Percentiles rank a stretch among this genome's conserved stretches.
Conservation (phyloP, 2,113 vertebrate species). For the Rhynchomys soricoides region DNA sequence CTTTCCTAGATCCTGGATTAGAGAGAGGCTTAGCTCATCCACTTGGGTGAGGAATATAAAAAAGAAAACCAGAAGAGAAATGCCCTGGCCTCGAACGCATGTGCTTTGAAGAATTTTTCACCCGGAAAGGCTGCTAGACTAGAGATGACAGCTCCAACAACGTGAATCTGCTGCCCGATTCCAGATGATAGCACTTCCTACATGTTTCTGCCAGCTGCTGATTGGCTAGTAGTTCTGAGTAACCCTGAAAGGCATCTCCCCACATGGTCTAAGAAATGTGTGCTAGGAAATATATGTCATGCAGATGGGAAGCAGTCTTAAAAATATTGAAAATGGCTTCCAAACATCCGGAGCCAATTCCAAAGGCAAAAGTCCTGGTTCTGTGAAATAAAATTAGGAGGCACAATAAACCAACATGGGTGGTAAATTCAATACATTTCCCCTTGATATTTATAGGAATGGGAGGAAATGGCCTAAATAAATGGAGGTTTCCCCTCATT, state of each 20-base stretch:
- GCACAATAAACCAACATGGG: constrained; percentile 11
- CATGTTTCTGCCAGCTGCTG: constrained; percentile 70
- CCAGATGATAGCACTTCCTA: constrained; percentile 57
- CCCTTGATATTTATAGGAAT: constrained; percentile 29
- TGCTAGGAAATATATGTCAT: constrained; percentile 43
- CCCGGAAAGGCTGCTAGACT: constrained; percentile 58
- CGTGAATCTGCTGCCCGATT: background rate
- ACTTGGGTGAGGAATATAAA: constrained; percentile 8
- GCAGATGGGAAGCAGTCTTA: constrained; percentile 61
- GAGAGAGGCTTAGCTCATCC: background rate
- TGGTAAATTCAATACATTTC: constrained; percentile 27
- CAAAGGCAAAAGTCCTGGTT: constrained; percentile 40
- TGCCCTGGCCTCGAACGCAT: background rate
- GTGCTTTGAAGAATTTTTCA: constrained; percentile 73
- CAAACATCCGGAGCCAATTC: constrained; percentile 51
- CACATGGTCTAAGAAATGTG: constrained; percentile 51
- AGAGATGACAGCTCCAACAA: constrained; percentile 54
- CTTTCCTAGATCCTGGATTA: background rate
- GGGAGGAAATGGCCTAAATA: background rate
- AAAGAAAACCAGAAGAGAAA: constrained; percentile 8
- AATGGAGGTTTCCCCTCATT: constrained; percentile 38
- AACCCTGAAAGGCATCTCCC: constrained; percentile 61
- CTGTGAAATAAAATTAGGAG: constrained; percentile 43
- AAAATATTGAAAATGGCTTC: constrained; percentile 64
- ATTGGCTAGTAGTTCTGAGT: constrained; percentile 56